Evolutionary conservation across 2,888 invertebrate species (phyloP), one percentile per base, ranked within the genome.

Genomic region (Anarsia innoxiella): DNA sequence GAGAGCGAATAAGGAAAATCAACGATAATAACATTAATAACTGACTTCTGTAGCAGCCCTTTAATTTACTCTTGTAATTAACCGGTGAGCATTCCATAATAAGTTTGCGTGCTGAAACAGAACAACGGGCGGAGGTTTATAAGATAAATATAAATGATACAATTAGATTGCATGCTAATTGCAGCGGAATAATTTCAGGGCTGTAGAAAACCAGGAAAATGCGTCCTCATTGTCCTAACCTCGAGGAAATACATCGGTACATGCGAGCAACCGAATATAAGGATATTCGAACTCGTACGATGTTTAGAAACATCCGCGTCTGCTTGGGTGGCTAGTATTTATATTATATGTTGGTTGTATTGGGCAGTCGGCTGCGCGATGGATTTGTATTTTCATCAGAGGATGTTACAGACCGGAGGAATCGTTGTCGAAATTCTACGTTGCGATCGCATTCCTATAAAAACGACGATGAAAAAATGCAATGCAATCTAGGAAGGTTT

Each of bases 121-220:
- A 19, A 19, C 25, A 15, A 33, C 14, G 10, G 15, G 11, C 14
- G 32, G 32, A 32, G 10, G 15, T 14, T 11, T 19, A 19, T 3
- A 28, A 35, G 35, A 35, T 35, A 9, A 35, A 34, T 11, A 8
- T 23, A 32, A 27, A 36, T 36, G 23, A 15, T 26, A 31, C 27
- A 30, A 31, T 31, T 36, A 16, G n/a, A n/a, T 19, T 29, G 26
- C 32, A 15, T 23, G 12, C 8, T 31, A 25, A 37, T 37, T 39
- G 30, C 32, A 31, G 6, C 23, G 4, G 6, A 34, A 16, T 3
- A 15, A 30, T 31, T 41, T 41, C 37, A 41, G 31, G 41, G 73
- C 48, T 56, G 53, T 69, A 69, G 75, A 76, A 76, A 76, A 66
- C 57, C 63, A 68, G 71, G 73, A 66, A 74, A 67, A 69, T 59